Evolutionary conservation across 1,140 invertebrate species (phyloP).

Genomic region (Battus philenor): DNA sequence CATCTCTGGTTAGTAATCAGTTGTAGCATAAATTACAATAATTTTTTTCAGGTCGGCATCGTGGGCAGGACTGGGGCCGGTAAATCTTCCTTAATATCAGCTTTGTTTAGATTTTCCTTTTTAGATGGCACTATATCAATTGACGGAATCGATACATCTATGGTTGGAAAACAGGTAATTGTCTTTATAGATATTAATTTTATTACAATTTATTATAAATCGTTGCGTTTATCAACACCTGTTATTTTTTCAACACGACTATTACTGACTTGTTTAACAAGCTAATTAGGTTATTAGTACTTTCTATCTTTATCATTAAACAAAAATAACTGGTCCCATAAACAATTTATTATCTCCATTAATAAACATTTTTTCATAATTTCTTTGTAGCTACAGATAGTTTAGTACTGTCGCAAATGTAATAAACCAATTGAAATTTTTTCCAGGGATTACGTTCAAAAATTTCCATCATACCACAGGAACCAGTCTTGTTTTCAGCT

Average conservation of each 20-base stretch:
- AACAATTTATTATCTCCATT: too few species aligned
- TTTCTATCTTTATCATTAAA: too few species aligned
- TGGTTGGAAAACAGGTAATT: conserved; percentile 71
- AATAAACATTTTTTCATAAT: too few species aligned
- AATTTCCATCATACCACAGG: conserved; percentile 89
- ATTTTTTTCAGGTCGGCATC: conserved; percentile 77
- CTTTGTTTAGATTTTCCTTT: conserved; percentile 82
- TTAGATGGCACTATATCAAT: conserved; percentile 80
- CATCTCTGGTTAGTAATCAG: too few species aligned
- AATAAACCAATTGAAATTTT: conserved; percentile 4
- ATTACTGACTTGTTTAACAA: too few species aligned
- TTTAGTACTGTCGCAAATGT: background rate
- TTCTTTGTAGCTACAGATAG: too few species aligned
- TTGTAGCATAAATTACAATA: conserved; percentile 4
- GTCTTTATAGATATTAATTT: background rate
- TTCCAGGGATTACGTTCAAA: conserved; percentile 65
- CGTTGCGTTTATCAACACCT: too few species aligned
- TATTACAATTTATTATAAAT: too few species aligned
- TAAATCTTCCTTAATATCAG: conserved; percentile 84
- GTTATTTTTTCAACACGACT: too few species aligned
- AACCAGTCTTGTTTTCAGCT: conserved; percentile 83
- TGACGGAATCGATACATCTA: conserved; percentile 79
- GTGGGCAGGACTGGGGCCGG: conserved; percentile 84
- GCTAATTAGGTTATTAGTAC: too few species aligned
- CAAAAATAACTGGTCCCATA: too few species aligned